These are phyloP conservation scores for Tragelaphus buxtoni DNA, from an alignment of 2,113 vertebrate species.

Conservation along the genomic window DNA sequence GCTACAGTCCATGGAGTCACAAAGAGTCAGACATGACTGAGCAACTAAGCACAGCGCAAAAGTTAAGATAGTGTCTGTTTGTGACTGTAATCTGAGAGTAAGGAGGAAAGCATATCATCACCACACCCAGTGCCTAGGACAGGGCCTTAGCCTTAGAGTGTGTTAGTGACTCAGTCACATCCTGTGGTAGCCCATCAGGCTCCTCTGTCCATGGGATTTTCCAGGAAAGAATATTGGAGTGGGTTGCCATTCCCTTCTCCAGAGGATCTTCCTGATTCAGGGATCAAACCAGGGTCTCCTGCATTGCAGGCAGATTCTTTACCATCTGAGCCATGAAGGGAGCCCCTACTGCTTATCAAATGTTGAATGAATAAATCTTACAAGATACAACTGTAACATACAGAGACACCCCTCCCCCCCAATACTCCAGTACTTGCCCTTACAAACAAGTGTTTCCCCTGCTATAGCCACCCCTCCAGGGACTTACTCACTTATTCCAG, in stretches of 20 bases:
- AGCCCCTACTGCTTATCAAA: neutral
- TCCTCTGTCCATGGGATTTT: neutral
- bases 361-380: neutral
- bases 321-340: neutral
- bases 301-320: neutral
- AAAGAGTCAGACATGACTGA: neutral
- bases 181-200: neutral
- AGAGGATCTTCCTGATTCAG: neutral
- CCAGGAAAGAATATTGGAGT: neutral
- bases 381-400: neutral
- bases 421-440: neutral
- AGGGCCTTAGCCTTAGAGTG: neutral
- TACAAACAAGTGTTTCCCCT: neutral
- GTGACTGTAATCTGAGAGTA: neutral
- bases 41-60: neutral
- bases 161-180: neutral
- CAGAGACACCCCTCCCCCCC: neutral
- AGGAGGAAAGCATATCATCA: neutral
- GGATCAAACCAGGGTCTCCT: neutral
- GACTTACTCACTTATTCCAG: neutral
- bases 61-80: neutral
- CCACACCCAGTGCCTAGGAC: neutral
- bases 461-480: accelerated
- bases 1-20: neutral
- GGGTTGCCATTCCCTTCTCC: neutral